Conservation (phyloP, 2,888 invertebrate genomes). For the Smittia sp. region DNA sequence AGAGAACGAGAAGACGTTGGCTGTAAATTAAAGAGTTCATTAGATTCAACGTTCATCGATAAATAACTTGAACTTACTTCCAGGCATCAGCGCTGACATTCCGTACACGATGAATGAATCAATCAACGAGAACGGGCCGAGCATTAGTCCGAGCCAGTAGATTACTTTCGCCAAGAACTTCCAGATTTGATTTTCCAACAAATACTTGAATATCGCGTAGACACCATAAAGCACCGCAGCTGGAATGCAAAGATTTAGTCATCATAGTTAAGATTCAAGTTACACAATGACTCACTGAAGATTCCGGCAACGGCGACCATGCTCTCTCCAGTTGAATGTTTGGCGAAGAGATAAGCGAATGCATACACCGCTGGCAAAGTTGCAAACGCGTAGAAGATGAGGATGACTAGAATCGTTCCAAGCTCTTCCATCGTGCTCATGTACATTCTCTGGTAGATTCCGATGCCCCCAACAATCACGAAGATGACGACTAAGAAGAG, state of each 20-base stretch:
- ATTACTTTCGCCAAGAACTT: not conserved
- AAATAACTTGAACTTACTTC: not conserved
- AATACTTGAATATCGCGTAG: not conserved
- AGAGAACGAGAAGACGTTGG: slow-evolving; percentile 44
- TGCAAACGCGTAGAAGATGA: slow-evolving; percentile 68
- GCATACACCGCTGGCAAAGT: slow-evolving; percentile 72
- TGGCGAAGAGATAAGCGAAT: slow-evolving; percentile 65
- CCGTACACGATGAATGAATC: not conserved
- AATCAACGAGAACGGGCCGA: slow-evolving; percentile 15
- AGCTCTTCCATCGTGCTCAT: slow-evolving; percentile 51
- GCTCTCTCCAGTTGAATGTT: slow-evolving; percentile 74
- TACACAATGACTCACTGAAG: not conserved
- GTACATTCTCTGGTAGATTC: slow-evolving; percentile 64
- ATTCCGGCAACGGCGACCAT: slow-evolving; percentile 60
- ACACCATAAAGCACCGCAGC: not conserved
- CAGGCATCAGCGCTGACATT: not conserved
- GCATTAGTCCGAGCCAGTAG: slow-evolving; percentile 10
- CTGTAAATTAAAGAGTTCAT: not conserved
- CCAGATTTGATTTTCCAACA: not conserved
- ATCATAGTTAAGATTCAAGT: not conserved
- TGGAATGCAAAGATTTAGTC: too few species aligned
- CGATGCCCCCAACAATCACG: slow-evolving; percentile 60
- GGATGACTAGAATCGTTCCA: slow-evolving; percentile 59
- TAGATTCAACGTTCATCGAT: not conserved
- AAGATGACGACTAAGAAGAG: slow-evolving; percentile 61